Percentiles rank a stretch among this genome's conserved stretches.
These are phyloP conservation scores for Eupithecia centaureata DNA, from an alignment of 2,888 invertebrate genomes.

Conservation along the genomic window DNA sequence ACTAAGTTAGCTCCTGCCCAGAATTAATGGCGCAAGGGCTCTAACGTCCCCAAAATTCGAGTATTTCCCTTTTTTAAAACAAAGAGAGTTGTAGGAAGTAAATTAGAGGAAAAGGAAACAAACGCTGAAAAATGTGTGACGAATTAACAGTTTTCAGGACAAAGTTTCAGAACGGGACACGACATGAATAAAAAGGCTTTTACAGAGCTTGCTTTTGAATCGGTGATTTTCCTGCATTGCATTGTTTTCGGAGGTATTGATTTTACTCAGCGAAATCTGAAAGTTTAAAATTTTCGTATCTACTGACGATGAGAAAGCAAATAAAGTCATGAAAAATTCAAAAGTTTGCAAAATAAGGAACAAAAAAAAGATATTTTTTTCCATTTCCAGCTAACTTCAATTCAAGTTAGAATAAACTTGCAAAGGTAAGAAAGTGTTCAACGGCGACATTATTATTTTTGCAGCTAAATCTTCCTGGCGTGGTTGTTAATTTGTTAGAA, in stretches of 20 bases:
- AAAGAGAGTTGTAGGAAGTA: conserved; percentile 23
- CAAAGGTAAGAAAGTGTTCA: conserved; percentile 36
- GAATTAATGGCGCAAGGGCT: conserved; percentile 68
- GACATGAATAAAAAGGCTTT: conserved; percentile 11
- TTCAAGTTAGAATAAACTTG: conserved; percentile 15
- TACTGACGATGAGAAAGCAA: neutral
- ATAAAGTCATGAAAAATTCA: neutral
- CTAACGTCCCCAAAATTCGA: conserved; percentile 58
- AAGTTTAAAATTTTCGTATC: neutral
- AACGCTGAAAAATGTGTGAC: conserved; percentile 27
- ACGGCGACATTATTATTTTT: conserved; percentile 31
- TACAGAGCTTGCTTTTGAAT: neutral
- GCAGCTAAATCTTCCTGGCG: conserved; percentile 38
- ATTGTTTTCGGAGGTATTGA: neutral
- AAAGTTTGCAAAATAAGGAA: neutral
- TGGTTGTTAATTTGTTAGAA: conserved; percentile 57
- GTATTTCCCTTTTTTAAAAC: conserved; percentile 50
- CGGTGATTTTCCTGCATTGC: conserved; percentile 1
- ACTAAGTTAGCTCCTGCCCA: conserved; percentile 62
- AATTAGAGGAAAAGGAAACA: conserved; percentile 24
- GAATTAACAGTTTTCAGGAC: conserved; percentile 25
- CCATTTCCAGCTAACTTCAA: neutral
- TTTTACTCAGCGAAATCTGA: neutral
- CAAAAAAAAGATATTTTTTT: neutral
- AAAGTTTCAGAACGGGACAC: conserved; percentile 16